These are phyloP conservation scores for Agapornis canus DNA, from an alignment of 2,797 vertebrate species.

Conservation along the genomic window DNA sequence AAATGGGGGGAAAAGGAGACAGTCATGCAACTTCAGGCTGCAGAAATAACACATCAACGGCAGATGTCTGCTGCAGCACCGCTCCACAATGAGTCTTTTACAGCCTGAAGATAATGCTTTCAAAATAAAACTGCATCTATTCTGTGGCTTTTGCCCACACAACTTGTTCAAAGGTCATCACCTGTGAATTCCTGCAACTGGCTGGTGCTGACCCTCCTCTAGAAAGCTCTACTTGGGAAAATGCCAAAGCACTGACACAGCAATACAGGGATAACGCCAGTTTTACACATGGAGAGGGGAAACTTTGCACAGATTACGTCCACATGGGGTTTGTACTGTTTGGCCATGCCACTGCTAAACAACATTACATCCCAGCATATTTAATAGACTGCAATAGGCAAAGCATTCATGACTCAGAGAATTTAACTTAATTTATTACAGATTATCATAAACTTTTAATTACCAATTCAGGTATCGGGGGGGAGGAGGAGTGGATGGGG, in stretches of 20 bases:
- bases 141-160: neutral
- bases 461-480: neutral
- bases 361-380: neutral
- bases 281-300: neutral
- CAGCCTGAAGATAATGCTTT: neutral
- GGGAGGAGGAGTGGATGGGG: neutral
- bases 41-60: neutral
- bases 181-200: neutral
- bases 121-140: neutral
- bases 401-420: neutral
- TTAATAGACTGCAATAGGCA: neutral
- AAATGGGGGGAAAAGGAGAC: neutral
- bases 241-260: neutral
- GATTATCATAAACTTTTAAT: neutral
- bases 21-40: neutral
- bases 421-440: neutral
- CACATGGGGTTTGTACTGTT: neutral
- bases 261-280: too few species aligned
- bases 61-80: neutral
- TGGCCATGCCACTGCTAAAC: neutral
- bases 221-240: neutral
- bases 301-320: neutral
- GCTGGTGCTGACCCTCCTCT: neutral
- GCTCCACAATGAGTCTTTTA: neutral
- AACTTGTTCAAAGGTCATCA: neutral